phyloP scores from a whole-genome alignment of 2,888 invertebrate species.

The Prionchulus punctatus region DNA sequence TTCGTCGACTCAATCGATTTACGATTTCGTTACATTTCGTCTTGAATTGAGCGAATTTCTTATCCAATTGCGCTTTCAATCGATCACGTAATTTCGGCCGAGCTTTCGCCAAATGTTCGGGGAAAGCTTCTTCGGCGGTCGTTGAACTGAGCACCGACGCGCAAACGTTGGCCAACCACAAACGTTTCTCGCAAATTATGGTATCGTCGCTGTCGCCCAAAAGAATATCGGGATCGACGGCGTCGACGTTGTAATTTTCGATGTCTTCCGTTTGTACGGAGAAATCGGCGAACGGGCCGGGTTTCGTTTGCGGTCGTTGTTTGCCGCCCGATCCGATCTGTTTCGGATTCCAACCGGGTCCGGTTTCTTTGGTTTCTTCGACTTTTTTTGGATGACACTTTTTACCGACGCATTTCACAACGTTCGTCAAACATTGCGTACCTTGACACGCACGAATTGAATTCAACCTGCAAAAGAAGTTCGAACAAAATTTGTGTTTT shows the following conservation, averaged over 20 bases:
- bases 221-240: neutral
- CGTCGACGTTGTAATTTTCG: neutral
- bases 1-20: neutral
- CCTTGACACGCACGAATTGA: neutral
- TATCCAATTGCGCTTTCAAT: neutral
- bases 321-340: neutral
- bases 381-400: too few relatives aligned
- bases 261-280: neutral
- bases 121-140: neutral
- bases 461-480: neutral
- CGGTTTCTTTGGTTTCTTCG: neutral
- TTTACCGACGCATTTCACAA: neutral
- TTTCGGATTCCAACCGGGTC: neutral
- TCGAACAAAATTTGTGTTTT: neutral
- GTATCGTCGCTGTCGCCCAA: neutral
- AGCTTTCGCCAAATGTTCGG: neutral
- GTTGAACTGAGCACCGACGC: neutral
- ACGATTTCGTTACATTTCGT: neutral
- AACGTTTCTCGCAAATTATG: neutral
- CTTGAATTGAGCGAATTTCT: neutral
- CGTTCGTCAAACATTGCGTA: neutral
- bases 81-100: neutral
- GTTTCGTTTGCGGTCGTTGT: neutral
- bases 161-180: neutral
- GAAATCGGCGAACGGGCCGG: neutral